Evolutionary conservation across 1,140 invertebrate genomes (phyloP).

Genomic region (Oryzaephilus surinamensis): DNA sequence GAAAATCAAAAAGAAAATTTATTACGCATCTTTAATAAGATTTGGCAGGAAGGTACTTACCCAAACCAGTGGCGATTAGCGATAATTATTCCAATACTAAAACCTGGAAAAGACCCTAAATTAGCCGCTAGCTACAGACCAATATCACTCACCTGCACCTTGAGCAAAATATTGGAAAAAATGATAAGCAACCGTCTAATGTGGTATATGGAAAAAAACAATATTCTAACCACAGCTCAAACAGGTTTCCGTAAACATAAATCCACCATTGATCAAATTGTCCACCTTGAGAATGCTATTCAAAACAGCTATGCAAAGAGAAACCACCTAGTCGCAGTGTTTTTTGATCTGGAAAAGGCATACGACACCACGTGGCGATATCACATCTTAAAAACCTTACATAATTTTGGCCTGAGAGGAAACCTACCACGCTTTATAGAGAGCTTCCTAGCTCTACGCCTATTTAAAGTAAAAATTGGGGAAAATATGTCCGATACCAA

Average conservation of each 20-base stretch:
- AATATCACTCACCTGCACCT: conserved; percentile 14
- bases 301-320: conserved; percentile 8
- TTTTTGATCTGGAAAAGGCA: conserved; percentile 16
- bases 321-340: conserved; percentile 11
- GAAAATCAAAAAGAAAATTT: too few relatives aligned
- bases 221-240: conserved; percentile 8
- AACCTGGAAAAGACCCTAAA: too few relatives aligned
- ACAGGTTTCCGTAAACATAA: conserved; percentile 10
- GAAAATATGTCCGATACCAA: conserved; percentile 1
- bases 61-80: too few relatives aligned
- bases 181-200: conserved; percentile 15
- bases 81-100: too few relatives aligned
- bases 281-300: conserved; percentile 9
- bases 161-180: conserved; percentile 18
- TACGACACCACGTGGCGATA: conserved; percentile 11
- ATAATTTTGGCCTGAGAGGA: conserved; percentile 1
- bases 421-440: conserved; percentile 6
- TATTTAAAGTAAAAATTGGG: conserved; percentile 5
- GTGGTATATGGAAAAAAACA: conserved; percentile 12
- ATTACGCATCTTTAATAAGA: too few relatives aligned
- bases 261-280: conserved; percentile 13
- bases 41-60: too few relatives aligned
- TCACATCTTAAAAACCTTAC: conserved; percentile 8
- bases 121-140: too few relatives aligned
- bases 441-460: conserved; percentile 9